Evolutionary conservation across 2,888 invertebrate genomes (phyloP), one percentile per base, ranked within the genome.

Genomic region (Noctua fimbriata): DNA sequence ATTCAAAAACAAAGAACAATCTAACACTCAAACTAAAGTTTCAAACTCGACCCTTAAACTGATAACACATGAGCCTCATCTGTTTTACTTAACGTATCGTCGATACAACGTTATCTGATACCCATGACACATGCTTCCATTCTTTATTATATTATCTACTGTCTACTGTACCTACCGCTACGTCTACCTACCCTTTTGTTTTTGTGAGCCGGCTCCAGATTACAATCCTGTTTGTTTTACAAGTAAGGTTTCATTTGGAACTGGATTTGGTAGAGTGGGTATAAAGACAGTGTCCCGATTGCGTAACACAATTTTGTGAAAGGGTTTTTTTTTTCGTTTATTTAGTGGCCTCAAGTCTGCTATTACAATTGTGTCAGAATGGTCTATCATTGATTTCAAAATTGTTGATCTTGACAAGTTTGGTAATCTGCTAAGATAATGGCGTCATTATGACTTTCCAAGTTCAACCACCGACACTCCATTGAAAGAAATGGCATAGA

Each of bases 51-150:
- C 16, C 44, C 58, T n/a, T 60, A 47, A 74, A 66, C 76, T 69
- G 73, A 80, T 24, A 72, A 71, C 69, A 70, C 47, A 9, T 65
- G 81, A 66, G 89, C 36, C 82, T 88, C 90, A 88, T 90, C 85
- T 90, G 90, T 86, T 88, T 84, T 80, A 84, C 83, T 73, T 80
- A 83, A 84, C 88, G 80, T 83, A 89, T 84, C 77, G 81, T 70
- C 79, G 41, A 89, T 86, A 90, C 76, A 78, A 89, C 88, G 80
- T 90, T 90, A 84, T 89, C 73, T 80, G 24, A 21, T 32, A 2
- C 18, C 55, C 71, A 84, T 88, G 86, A 88, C 90, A 90, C 79
- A 89, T 90, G 90, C 72, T 78, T 73, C 76, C 49, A 63, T 79
- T 84, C 81, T 85, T 86, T 86, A 83, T 85, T 75, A 47, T 79